These are phyloP conservation scores for Tiliacea aurago DNA, from an alignment of 2,888 invertebrate species.

Conservation along the genomic window DNA sequence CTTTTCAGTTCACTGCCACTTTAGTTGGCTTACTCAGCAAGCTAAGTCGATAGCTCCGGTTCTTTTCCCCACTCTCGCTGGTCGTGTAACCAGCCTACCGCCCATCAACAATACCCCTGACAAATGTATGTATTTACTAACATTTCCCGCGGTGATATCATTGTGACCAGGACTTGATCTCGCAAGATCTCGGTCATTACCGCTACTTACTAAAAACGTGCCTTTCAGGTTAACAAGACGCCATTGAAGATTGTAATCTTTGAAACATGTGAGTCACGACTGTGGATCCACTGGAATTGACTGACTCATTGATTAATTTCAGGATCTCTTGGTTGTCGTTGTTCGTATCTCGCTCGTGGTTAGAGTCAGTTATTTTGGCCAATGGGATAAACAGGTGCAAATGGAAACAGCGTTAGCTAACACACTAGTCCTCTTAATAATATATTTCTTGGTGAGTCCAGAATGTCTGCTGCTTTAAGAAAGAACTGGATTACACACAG, in stretches of 20 bases:
- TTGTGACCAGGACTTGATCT: constrained; percentile 55
- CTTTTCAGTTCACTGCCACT: not conserved
- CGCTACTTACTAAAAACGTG: constrained; percentile 56
- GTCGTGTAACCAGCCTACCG: constrained; percentile 34
- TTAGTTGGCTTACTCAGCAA: not conserved
- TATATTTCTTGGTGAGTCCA: not conserved
- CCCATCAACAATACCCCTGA: constrained; percentile 60
- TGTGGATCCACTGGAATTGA: constrained; percentile 15
- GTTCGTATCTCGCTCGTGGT: constrained; percentile 13
- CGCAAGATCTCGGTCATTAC: constrained; percentile 57
- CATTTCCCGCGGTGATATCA: constrained; percentile 71
- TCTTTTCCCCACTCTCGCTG: constrained; percentile 1
- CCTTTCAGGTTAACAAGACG: constrained; percentile 27
- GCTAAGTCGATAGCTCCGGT: not conserved
- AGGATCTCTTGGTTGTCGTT: constrained; percentile 5
- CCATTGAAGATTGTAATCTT: constrained; percentile 31
- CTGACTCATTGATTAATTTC: constrained; percentile 21
- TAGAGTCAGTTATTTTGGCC: not conserved
- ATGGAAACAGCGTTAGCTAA: not conserved
- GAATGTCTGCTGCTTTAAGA: not conserved
- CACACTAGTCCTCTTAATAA: not conserved
- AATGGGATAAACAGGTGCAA: not conserved
- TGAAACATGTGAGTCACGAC: constrained; percentile 37
- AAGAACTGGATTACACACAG: not conserved
- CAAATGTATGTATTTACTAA: constrained; percentile 70